Base-by-base conservation (phyloP, 1,140 invertebrate genomes). In the Anastrepha ludens region DNA sequence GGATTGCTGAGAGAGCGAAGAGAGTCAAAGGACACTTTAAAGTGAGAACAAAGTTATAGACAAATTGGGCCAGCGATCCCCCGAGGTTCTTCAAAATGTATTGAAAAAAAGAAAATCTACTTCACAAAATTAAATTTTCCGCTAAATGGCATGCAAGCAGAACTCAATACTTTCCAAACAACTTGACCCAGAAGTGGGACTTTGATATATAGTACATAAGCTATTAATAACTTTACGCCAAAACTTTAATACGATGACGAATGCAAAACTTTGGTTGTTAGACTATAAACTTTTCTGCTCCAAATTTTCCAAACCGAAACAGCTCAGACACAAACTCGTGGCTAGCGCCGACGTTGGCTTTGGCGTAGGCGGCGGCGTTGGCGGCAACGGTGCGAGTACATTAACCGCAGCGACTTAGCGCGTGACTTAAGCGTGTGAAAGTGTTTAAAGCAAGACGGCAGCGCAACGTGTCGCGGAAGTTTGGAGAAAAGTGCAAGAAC, bases 171-270 rank as follows among this genome's bases (percentile, higher is more conserved):
- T 81, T 81, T 81, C 13, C 17, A 81, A 81, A 81, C 74, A 81
- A 81, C 20, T 55, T 47, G 74, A 81, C 74, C 74, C 74, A 81
- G 74, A 55, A 81, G 74, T 55, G 74, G 47, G 47, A 81, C 74
- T 81, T 81, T 81, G 47, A 81, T 29, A 29, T 29, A 29, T 29
- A 29, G 29, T 29, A 29, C 74, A 55, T 81, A 81, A 81, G 47
- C 55, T 81, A 81, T 81, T 81, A 81, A 81, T 81, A 81, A 81
- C 74, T 81, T 81, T 81, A 55, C 20, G 74, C 74, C 74, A 50
- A 81, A 81, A 81, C 74, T 81, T 81, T 81, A 81, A n/a, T 81
- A 55, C 74, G 47, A 81, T 81, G 74, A 81, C 74, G 74, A 81
- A 81, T 81, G 47, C 74, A 81, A 81, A 81, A 81, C 74, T 81